phyloP scores from a whole-genome alignment of 2,797 vertebrate species.

The Clamator glandarius region DNA sequence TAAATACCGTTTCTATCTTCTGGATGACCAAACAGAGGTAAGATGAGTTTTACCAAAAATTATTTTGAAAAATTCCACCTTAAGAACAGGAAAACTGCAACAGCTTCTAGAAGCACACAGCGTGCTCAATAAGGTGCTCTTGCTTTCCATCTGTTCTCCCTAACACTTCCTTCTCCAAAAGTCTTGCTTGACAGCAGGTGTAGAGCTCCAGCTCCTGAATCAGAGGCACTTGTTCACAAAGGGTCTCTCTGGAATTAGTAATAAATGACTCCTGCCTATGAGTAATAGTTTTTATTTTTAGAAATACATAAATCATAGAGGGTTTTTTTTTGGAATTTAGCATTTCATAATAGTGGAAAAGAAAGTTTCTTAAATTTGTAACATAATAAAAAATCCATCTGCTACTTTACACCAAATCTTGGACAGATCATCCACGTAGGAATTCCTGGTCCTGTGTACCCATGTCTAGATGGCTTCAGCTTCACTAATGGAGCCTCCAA shows the following conservation, averaged over 20 bases:
- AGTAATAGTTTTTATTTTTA: constrained; percentile 8
- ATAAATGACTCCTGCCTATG: not conserved
- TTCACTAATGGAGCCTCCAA: not conserved
- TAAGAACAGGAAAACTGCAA: not conserved
- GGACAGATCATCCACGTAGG: not conserved
- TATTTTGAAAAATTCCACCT: not conserved
- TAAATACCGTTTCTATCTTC: not conserved
- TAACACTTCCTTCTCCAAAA: not conserved
- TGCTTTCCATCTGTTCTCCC: not conserved
- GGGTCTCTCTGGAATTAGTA: not conserved
- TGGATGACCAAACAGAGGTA: not conserved
- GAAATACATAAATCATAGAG: not conserved
- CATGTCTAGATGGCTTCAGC: not conserved
- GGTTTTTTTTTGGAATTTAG: not conserved
- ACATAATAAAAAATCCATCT: not conserved
- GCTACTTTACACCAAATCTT: not conserved
- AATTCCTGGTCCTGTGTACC: not conserved
- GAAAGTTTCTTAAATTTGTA: not conserved
- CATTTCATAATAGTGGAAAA: not conserved
- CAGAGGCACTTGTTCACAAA: not conserved
- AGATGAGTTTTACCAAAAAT: not conserved
- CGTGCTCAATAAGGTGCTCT: not conserved
- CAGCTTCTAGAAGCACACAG: not conserved
- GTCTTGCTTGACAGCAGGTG: not conserved
- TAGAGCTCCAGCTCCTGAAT: not conserved